Evolutionary conservation across 2,113 vertebrate species (phyloP).

Genomic region (Eubucco bourcierii): DNA sequence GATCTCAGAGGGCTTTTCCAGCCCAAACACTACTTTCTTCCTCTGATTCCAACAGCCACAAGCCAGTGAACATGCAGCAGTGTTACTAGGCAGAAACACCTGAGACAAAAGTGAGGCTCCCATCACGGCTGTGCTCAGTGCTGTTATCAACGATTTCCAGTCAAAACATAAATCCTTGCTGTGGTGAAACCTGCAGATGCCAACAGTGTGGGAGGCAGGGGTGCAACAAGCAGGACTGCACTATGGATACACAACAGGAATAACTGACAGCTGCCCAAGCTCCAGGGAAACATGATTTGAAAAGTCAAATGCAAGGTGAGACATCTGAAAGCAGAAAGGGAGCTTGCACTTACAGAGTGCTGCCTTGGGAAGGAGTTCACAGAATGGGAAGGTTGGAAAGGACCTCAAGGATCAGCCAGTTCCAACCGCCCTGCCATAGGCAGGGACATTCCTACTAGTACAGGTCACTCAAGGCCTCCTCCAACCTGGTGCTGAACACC

Average conservation of each 20-base stretch:
- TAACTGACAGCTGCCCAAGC: not conserved
- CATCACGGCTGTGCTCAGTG: not conserved
- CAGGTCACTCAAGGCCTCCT: no score
- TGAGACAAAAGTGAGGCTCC: not conserved
- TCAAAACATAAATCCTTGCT: not conserved
- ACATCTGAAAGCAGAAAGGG: slow-evolving; percentile 5
- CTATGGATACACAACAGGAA: not conserved
- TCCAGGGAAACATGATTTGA: not conserved
- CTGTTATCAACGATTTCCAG: slow-evolving; percentile 25
- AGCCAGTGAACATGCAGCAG: not conserved
- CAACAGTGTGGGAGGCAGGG: not conserved
- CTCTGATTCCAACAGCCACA: not conserved
- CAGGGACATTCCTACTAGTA: no score
- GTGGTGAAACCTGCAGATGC: not conserved
- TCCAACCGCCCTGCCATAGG: no score
- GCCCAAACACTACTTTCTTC: no score
- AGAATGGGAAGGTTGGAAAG: no score
- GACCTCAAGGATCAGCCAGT: no score
- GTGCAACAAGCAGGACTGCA: not conserved
- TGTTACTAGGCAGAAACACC: not conserved
- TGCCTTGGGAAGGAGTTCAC: not conserved
- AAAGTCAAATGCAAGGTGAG: not conserved
- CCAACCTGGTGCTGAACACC: no score
- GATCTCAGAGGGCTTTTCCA: no score
- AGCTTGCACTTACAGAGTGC: not conserved